Evolutionary conservation across 2,113 vertebrate species (phyloP).

Genomic region (Balaeniceps rex): DNA sequence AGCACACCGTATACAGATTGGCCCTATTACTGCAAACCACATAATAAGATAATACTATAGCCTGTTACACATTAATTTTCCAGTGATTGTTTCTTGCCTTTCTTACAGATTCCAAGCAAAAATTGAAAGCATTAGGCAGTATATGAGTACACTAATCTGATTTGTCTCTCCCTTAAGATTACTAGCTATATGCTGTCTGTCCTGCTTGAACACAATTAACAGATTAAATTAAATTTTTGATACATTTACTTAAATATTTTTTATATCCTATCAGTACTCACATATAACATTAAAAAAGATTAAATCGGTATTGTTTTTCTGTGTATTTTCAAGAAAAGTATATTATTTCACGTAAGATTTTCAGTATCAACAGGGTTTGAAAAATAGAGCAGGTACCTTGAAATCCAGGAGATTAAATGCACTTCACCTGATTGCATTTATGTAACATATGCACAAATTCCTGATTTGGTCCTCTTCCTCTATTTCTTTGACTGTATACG

Average conservation of each 20-base stretch:
- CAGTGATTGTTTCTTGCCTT: neutral
- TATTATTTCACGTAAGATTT: conserved; percentile 4
- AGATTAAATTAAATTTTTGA: neutral
- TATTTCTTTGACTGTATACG: neutral
- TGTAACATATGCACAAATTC: conserved; percentile 18
- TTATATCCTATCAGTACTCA: neutral
- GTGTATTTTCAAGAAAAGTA: neutral
- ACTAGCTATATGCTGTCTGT: neutral
- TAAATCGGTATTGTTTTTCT: neutral
- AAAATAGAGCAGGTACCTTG: conserved; percentile 20
- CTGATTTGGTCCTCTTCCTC: neutral
- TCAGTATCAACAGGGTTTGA: neutral
- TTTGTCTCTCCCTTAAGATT: neutral
- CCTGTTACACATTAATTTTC: neutral
- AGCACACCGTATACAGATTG: neutral
- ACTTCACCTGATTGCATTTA: conserved; percentile 37
- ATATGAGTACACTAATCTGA: neutral
- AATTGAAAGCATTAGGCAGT: neutral
- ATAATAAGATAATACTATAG: neutral
- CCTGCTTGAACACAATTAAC: neutral
- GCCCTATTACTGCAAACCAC: neutral
- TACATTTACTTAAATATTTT: neutral
- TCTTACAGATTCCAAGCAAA: neutral
- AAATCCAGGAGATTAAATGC: conserved; percentile 2
- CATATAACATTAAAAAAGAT: neutral